Conservation (phyloP, 2,888 invertebrate genomes). For the Macroteleia sp. region DNA sequence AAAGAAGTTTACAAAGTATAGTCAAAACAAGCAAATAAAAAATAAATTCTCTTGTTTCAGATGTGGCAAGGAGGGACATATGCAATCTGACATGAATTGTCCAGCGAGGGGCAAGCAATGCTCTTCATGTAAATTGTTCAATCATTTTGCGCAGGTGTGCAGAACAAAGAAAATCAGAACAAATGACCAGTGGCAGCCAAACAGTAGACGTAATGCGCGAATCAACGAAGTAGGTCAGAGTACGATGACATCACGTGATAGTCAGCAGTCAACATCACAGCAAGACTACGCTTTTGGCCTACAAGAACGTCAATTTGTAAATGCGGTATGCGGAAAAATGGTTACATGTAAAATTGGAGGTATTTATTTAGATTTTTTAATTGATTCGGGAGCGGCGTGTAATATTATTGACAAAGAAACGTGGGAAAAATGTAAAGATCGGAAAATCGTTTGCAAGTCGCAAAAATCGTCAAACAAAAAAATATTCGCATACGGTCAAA, state of each 20-base stretch:
- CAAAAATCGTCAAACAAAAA: slow-evolving; percentile 24
- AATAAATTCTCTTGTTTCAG: not conserved
- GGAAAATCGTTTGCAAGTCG: not conserved
- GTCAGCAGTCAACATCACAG: too few species aligned
- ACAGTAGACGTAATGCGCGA: too few species aligned
- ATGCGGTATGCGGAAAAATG: slow-evolving; percentile 1
- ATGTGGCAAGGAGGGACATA: slow-evolving; percentile 11
- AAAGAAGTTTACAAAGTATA: too few species aligned
- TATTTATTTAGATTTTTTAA: slow-evolving; percentile 55
- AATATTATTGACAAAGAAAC: slow-evolving; percentile 64
- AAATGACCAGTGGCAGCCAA: too few species aligned
- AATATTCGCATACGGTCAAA: slow-evolving; percentile 63
- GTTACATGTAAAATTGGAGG: slow-evolving; percentile 52
- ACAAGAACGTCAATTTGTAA: too few species aligned
- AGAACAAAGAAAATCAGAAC: not conserved
- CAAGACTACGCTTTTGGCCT: slow-evolving; percentile 31
- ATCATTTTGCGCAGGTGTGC: slow-evolving; percentile 61
- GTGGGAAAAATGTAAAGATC: slow-evolving; percentile 49
- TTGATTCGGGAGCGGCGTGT: slow-evolving; percentile 57
- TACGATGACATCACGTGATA: not conserved
- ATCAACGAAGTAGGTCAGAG: not conserved
- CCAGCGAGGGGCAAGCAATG: slow-evolving; percentile 66
- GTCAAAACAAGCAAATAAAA: too few species aligned
- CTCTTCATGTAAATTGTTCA: slow-evolving; percentile 56
- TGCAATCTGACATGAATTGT: slow-evolving; percentile 39